Base-by-base conservation (phyloP, 2,888 invertebrate species). In the Epistrophe eligans region DNA sequence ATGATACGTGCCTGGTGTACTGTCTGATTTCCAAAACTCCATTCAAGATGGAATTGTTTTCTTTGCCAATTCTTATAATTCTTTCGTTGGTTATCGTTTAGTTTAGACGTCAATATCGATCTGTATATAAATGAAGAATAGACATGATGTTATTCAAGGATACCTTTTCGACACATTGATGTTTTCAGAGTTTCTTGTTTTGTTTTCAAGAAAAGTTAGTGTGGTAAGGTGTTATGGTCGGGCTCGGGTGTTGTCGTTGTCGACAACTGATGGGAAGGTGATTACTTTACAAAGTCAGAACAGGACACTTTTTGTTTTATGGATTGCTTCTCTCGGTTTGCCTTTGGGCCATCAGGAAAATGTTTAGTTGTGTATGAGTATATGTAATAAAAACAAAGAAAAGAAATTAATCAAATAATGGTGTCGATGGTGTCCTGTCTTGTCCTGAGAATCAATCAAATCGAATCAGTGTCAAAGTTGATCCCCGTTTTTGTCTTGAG, bases 391-490 rank as follows among this genome's bases (percentile, higher is more conserved):
- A 55, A 4, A 4, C 13, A 52, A 10, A 66, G 35, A 66, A 43
- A 35, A 38, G 24, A 52, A 73, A 67, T 67, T 73, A 55, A 67
- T 67, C 67, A 57, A 57, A 76, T 80, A 76, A 72, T 84, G 57
- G 72, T 85, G 52, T 73, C 55, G 84, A 81, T 67, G 43, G 62
- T 52, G 64, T 62, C 73, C 72, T 85, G 77, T 85, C 81, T 70
- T 55, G 67, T 67, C 48, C 70, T 77, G 72, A 58, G 66, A 81
- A 85, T 85, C 84, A 85, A 85, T 85, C 81, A 80, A 48, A 48
- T 58, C 17, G 60, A 81, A 81, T 84, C 84, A 85, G 81, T 81
- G 84, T 85, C 84, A 81, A 67, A 55, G 72, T 81, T 81, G 62
- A 84, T 79, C 79, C 76, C 19, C 24, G 55, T 71, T 52, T 43